Evolutionary conservation across 2,113 vertebrate species (phyloP), one percentile per base, ranked within the genome.

Genomic region (Elgaria multicarinata): DNA sequence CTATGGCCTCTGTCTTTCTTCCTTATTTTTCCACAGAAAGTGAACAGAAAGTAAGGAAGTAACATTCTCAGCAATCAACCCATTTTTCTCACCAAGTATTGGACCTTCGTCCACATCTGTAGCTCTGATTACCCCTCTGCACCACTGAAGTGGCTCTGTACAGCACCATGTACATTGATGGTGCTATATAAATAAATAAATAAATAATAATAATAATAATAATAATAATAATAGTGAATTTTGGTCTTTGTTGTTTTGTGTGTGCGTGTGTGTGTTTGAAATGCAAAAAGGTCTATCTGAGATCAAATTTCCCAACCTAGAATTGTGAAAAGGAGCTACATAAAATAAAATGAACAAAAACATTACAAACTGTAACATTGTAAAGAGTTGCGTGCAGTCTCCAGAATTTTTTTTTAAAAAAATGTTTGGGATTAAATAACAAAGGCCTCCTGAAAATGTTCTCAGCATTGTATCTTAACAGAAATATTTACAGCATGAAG

Each of bases 401-500:
- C n/a, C 75, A 86, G 72, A 89, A 85, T 77, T 76, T 55, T 79
- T 87, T 92, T 89, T 92, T 88, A 55, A 55, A 55, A 55, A 14
- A 3, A 82, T 39, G 18, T 87, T 53, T 80, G 44, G 16, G 3
- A 75, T 90, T 67, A 87, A 85, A 91, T 89, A 84, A 89, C 36
- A 78, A 81, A n/a, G 69, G 87, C 16, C 1, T 93, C 90, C 89
- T 93, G 78, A 84, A 91, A 88, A 91, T 89, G 89, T 87, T 84
- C 81, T 66, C 42, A 87, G 28, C 44, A 89, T 90, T 94, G 94
- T 93, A 84, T 91, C 83, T 93, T 89, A 79, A 8, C 13, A 74
- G 84, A 88, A 95, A 83, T 75, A 88, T 67, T 93, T 93, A 80
- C 39, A 77, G 22, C 24, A 77, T 33, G 86, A 86, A 89, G 39